Evolutionary conservation across 2,888 invertebrate species (phyloP).

Genomic region (Crepidodera aurea): DNA sequence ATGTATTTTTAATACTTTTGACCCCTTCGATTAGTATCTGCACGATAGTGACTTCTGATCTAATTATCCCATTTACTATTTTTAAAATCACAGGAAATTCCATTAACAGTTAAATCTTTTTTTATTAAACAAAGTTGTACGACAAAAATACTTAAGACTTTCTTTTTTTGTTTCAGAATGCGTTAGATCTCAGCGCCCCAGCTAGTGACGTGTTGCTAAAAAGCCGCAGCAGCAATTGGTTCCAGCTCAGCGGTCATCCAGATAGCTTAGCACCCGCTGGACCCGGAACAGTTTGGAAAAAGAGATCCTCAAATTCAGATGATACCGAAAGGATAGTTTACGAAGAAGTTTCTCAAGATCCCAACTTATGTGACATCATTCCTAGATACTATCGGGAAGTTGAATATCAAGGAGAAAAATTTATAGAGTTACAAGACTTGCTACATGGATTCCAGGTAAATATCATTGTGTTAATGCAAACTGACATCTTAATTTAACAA

Average conservation of each 20-base stretch:
- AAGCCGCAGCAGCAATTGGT: constrained; percentile 77
- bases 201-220: constrained; percentile 86
- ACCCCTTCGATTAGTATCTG: neutral
- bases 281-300: constrained; percentile 93
- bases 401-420: constrained; percentile 79
- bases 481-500: too few relatives aligned
- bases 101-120: too few relatives aligned
- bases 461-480: neutral
- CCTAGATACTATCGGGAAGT: constrained; percentile 87
- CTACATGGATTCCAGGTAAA: constrained; percentile 79
- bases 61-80: neutral
- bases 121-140: too few relatives aligned
- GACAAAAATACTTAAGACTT: too few relatives aligned
- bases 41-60: constrained; percentile 2
- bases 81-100: neutral
- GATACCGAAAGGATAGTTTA: constrained; percentile 82
- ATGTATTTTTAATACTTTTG: constrained; percentile 12
- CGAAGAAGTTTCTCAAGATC: constrained; percentile 79
- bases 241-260: constrained; percentile 92
- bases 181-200: constrained; percentile 88
- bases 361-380: constrained; percentile 74
- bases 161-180: constrained; percentile 78
- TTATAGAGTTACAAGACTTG: constrained; percentile 95
- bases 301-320: constrained; percentile 74
- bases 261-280: constrained; percentile 93